Percentiles rank a stretch among this genome's conserved stretches.
These are phyloP conservation scores for Sceloporus undulatus DNA, from an alignment of 2,113 vertebrate species.

Conservation along the genomic window DNA sequence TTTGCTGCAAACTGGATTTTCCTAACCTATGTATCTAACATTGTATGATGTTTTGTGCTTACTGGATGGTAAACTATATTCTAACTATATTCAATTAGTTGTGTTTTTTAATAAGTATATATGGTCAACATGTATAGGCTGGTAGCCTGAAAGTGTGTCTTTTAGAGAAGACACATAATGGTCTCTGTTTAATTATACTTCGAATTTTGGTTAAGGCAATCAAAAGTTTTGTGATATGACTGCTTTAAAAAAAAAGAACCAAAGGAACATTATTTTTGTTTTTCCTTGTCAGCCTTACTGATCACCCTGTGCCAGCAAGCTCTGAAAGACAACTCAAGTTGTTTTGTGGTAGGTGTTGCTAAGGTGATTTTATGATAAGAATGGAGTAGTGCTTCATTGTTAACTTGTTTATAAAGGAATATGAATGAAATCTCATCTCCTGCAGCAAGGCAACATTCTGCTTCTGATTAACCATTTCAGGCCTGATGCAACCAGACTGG, in stretches of 20 bases:
- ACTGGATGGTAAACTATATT: not conserved
- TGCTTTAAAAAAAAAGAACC: not conserved
- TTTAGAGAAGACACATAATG: not conserved
- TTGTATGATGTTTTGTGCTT: too few relatives aligned
- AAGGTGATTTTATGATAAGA: constrained; percentile 74
- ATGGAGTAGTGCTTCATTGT: constrained; percentile 59
- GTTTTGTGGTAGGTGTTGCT: constrained; percentile 69
- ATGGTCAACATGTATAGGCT: not conserved
- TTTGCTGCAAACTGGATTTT: too few relatives aligned
- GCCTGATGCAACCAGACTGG: constrained; percentile 4
- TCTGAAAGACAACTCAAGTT: constrained; percentile 48
- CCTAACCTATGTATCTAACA: too few relatives aligned
- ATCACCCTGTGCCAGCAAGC: not conserved
- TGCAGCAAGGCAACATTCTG: not conserved
- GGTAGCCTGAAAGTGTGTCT: not conserved
- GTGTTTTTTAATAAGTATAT: not conserved
- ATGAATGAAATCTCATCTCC: constrained; percentile 64
- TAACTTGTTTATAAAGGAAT: constrained; percentile 73
- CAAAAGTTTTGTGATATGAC: not conserved
- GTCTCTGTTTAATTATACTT: accelerated
- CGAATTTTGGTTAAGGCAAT: not conserved
- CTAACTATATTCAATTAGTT: not conserved
- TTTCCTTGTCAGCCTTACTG: constrained; percentile 1
- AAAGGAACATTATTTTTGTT: constrained; percentile 8
- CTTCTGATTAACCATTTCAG: constrained; percentile 53